Evolutionary conservation across 2,113 vertebrate species (phyloP).

Genomic region (Cyanistes caeruleus): DNA sequence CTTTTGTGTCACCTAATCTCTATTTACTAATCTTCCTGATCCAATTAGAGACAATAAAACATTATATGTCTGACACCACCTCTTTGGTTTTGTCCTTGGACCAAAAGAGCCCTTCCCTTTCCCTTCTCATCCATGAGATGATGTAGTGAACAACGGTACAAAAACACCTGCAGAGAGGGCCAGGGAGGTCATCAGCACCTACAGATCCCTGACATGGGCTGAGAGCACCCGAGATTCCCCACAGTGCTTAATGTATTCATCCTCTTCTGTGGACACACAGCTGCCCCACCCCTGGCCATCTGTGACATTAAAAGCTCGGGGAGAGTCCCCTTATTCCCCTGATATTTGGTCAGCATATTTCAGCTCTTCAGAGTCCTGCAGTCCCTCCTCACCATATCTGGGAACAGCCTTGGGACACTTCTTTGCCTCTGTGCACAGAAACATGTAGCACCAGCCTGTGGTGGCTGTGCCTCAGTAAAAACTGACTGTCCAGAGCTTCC

Average conservation of each 20-base stretch:
- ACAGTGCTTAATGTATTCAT: background rate
- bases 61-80: background rate
- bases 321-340: background rate
- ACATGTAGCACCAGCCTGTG: background rate
- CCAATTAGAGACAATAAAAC: background rate
- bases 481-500: background rate
- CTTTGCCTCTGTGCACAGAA: background rate
- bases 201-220: background rate
- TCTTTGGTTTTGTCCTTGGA: background rate
- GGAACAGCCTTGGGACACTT: background rate
- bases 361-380: background rate
- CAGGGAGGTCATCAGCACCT: background rate
- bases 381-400: background rate
- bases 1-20: slow-evolving; percentile 11
- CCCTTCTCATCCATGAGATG: background rate
- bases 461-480: background rate
- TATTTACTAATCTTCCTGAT: background rate
- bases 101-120: background rate
- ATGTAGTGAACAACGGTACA: background rate
- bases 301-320: background rate
- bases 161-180: background rate
- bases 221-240: background rate
- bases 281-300: background rate
- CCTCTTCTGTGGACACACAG: background rate
- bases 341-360: background rate